These are phyloP conservation scores for Sipha maydis DNA, from an alignment of 2,888 invertebrate genomes.

Conservation along the genomic window DNA sequence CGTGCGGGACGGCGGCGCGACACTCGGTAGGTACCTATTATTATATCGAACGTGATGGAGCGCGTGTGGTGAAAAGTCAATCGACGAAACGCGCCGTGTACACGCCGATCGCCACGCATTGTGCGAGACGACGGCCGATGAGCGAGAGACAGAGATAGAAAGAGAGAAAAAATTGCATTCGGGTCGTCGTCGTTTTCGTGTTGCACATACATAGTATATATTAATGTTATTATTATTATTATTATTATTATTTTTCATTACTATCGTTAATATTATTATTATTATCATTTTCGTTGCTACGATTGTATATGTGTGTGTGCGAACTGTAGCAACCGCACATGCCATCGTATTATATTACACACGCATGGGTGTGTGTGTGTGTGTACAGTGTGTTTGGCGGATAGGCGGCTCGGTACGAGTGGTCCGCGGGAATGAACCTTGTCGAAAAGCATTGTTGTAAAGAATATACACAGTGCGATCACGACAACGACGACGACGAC, in stretches of 20 bases:
- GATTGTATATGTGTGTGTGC: background rate
- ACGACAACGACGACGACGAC: background rate
- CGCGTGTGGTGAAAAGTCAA: conserved; percentile 6
- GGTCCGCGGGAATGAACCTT: background rate
- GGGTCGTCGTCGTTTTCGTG: background rate
- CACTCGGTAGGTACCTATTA: background rate
- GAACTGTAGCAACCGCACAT: background rate
- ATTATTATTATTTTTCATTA: background rate
- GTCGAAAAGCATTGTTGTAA: background rate
- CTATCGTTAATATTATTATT: background rate
- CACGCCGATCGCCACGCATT: too few species aligned
- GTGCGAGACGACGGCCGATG: background rate
- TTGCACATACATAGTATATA: background rate
- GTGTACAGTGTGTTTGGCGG: background rate
- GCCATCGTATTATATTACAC: background rate
- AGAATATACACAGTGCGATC: background rate
- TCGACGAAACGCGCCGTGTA: background rate
- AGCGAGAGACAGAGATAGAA: background rate
- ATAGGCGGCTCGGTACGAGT: background rate
- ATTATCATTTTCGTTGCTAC: background rate
- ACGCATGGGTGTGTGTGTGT: background rate
- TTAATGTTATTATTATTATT: background rate
- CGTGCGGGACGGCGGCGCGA: background rate
- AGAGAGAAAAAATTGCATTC: background rate
- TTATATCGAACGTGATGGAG: background rate